Percentiles rank a stretch among this genome's conserved stretches.
Conservation (phyloP, 2,888 invertebrate genomes). For the Drosophila histrio region DNA sequence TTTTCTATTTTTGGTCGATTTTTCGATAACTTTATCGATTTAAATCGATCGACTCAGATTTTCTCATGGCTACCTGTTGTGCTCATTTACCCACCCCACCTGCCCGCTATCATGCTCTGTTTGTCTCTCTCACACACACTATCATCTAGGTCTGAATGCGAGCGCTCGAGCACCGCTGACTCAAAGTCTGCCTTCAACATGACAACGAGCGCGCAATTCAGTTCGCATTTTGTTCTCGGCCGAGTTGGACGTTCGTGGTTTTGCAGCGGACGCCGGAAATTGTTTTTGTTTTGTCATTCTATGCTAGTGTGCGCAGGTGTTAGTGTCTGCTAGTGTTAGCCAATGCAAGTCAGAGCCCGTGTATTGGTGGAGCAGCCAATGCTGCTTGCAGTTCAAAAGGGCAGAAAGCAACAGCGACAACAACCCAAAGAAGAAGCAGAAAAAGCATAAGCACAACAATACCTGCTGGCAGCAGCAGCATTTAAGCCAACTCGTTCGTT, state of each 20-base stretch:
- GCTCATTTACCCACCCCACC: constrained; percentile 32
- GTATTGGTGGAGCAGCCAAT: constrained; percentile 54
- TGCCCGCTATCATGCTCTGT: constrained; percentile 30
- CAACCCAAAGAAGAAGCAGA: constrained; percentile 23
- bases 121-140: constrained; percentile 47
- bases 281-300: constrained; percentile 54
- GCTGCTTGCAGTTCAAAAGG: constrained; percentile 77
- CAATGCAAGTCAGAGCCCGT: constrained; percentile 57
- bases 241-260: constrained; percentile 54
- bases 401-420: constrained; percentile 37
- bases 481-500: constrained; percentile 59
- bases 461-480: constrained; percentile 25
- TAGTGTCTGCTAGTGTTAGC: constrained; percentile 59
- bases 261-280: constrained; percentile 35
- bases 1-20: not conserved
- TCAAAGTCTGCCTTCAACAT: constrained; percentile 51
- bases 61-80: constrained; percentile 55
- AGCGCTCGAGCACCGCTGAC: constrained; percentile 50
- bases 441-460: constrained; percentile 40
- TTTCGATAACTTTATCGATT: constrained; percentile 13
- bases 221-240: constrained; percentile 74
- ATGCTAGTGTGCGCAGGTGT: constrained; percentile 53
- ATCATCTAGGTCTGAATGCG: constrained; percentile 29
- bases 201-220: constrained; percentile 56
- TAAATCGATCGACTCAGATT: constrained; percentile 47